These are phyloP conservation scores for Stenopsyche tienmushanensis DNA, from an alignment of 1,140 invertebrate species.

Conservation along the genomic window DNA sequence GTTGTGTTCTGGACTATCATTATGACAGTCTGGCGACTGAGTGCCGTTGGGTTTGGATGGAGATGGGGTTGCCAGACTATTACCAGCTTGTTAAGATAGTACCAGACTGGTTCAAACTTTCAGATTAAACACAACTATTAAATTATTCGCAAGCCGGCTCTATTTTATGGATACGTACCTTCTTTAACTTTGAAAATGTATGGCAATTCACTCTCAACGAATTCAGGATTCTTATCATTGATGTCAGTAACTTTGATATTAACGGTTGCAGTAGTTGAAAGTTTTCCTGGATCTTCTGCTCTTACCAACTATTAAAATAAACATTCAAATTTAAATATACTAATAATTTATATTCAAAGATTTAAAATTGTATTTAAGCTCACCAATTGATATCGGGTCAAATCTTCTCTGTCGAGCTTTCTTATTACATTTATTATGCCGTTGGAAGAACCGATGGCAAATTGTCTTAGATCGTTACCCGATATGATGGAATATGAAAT, in stretches of 20 bases:
- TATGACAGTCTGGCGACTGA: too few relatives aligned
- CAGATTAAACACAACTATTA: too few relatives aligned
- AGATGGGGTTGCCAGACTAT: too few relatives aligned
- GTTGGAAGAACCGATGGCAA: conserved; percentile 77
- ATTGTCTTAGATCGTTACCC: conserved; percentile 83
- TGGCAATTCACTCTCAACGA: conserved; percentile 65
- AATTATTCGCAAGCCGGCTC: too few relatives aligned
- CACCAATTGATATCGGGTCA: conserved; percentile 82
- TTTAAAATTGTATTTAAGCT: conserved; percentile 43
- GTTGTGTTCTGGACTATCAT: too few relatives aligned
- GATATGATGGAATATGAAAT: conserved; percentile 82
- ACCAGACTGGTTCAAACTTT: too few relatives aligned
- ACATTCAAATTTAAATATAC: neutral
- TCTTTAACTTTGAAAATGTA: conserved; percentile 83
- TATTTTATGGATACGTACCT: conserved; percentile 58
- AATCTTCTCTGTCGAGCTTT: conserved; percentile 81
- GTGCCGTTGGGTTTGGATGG: too few relatives aligned
- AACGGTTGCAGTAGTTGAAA: conserved; percentile 78
- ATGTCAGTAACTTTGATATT: conserved; percentile 88
- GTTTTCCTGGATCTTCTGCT: conserved; percentile 81
- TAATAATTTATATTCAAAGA: conserved; percentile 7
- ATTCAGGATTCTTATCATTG: conserved; percentile 86
- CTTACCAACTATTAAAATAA: conserved; percentile 65
- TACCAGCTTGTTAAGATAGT: too few relatives aligned
- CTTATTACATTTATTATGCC: conserved; percentile 82